Conservation (phyloP, 2,888 invertebrate species). For the Polyommatus iphigenia region DNA sequence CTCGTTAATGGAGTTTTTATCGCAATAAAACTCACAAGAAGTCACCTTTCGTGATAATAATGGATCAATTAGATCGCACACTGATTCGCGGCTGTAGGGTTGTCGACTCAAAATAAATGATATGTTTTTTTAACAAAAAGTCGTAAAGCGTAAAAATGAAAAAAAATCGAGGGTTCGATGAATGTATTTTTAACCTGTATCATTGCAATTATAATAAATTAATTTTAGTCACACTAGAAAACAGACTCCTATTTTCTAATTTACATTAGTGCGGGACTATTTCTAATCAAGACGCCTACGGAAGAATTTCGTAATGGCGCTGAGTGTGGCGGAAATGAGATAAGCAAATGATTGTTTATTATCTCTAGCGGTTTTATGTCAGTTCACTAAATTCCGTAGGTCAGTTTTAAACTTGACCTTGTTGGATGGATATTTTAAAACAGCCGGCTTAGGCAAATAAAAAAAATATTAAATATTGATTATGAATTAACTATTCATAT, state of each 20-base stretch:
- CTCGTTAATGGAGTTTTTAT: not conserved
- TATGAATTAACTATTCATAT: too few species aligned
- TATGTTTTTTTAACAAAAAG: not conserved
- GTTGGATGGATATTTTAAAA: not conserved
- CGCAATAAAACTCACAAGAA: conserved; percentile 14
- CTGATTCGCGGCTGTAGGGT: not conserved
- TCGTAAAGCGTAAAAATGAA: too few species aligned
- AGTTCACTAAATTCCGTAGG: conserved; percentile 1
- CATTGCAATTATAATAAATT: not conserved
- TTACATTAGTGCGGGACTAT: not conserved
- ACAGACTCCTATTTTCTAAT: not conserved
- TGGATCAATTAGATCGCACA: conserved; percentile 21
- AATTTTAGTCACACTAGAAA: not conserved
- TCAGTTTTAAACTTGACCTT: conserved; percentile 1
- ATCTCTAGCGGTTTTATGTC: not conserved
- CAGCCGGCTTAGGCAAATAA: too few species aligned
- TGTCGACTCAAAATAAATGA: not conserved
- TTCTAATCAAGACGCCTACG: conserved; percentile 7
- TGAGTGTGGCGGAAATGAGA: not conserved
- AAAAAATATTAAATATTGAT: too few species aligned
- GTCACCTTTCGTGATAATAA: conserved; percentile 17
- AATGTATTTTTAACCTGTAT: too few species aligned
- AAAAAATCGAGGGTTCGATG: too few species aligned
- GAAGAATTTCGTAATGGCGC: conserved; percentile 16
- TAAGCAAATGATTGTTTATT: not conserved